These are phyloP conservation scores for Watsonalla binaria DNA, from an alignment of 2,888 invertebrate species.

Conservation along the genomic window DNA sequence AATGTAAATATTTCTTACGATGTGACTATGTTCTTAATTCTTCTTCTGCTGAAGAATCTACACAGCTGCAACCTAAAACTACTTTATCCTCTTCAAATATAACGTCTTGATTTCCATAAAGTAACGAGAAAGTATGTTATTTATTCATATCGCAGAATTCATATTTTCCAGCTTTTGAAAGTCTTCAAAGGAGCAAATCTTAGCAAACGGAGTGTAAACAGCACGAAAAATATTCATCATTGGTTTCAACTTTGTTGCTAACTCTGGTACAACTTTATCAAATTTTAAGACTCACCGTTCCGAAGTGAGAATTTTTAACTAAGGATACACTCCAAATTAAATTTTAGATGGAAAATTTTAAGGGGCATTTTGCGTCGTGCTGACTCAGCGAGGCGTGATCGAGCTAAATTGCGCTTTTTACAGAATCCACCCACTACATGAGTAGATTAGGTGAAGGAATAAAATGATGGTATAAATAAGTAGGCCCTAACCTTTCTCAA, in stretches of 20 bases:
- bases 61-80: too few species aligned
- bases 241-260: constrained; percentile 4
- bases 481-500: too few species aligned
- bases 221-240: constrained; percentile 3
- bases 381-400: background rate
- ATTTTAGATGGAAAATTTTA: constrained; percentile 19
- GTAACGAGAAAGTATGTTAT: background rate
- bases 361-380: background rate
- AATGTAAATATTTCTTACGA: too few species aligned
- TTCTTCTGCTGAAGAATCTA: too few species aligned
- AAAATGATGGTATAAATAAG: too few species aligned
- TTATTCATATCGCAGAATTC: background rate
- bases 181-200: background rate
- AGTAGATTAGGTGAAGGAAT: too few species aligned
- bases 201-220: constrained; percentile 1
- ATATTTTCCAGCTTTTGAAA: background rate
- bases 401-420: too few species aligned
- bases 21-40: too few species aligned
- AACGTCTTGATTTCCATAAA: background rate
- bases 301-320: constrained; percentile 36
- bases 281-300: constrained; percentile 23
- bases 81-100: too few species aligned
- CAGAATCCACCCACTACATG: too few species aligned
- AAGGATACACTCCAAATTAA: constrained; percentile 27
- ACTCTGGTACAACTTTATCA: constrained; percentile 21